Base-by-base conservation (phyloP, 2,113 vertebrate species). In the Myocastor coypus region DNA sequence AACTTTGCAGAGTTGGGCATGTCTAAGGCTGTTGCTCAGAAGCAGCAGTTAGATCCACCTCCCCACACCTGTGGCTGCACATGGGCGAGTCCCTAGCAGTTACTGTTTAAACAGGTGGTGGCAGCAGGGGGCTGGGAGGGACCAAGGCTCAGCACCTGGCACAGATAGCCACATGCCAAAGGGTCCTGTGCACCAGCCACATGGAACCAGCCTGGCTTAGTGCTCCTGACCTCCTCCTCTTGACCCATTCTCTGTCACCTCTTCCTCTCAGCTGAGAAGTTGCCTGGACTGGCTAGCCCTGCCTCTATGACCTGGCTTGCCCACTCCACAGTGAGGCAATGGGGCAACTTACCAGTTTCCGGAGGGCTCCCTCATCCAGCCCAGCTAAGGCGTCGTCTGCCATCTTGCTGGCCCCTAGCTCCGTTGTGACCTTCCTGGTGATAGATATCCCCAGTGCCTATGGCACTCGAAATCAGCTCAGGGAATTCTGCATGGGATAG, bases 321-420 rank as follows among this genome's bases (percentile, higher is more conserved):
- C 69, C 55, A 37, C 63, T 46, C 81, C 66, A 75, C 9, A 34
- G 40, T 32, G 50, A n/a, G 61, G 57, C 32, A 24, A 61, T 4
- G 7, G 66, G 5, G 52, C 34, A 61, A 97, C 98, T 98, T 96
- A 99, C 98, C 98, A 99, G 95, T 89, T 98, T 99, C 84, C 98
- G 97, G 55, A 99, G 95, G 42, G 98, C 97, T 42, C 98, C 98
- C 86, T 99, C 98, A 0, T 98, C 98, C 98, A 98, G 98, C 22
- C 97, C 98, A 59, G 98, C 96, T 24, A 99, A 97, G 26, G 75
- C 97, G 14, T 98, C 98, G 12, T 98, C 98, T 0, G 98, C 98
- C 98, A 99, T 98, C 89, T 42, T 34, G 50, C 87, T 73, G 89
- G 52, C 89, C 20, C 14, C 32, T 81, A 42, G 13, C 30, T 95